Conservation (phyloP, 92 coral and sea anemone species). For the Paramuricea clavata region DNA sequence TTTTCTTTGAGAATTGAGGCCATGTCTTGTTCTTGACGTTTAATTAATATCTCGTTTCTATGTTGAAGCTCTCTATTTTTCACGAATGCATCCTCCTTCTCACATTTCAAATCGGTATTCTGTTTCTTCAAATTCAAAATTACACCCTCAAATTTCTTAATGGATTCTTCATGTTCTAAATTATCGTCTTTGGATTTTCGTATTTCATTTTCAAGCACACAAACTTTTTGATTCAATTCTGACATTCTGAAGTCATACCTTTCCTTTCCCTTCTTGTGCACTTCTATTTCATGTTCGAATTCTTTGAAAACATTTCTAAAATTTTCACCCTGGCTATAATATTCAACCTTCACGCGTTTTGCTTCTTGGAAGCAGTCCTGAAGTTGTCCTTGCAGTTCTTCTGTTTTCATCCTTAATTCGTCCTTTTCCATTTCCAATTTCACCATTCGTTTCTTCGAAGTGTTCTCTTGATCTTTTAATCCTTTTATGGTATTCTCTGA, state of each 20-base stretch:
- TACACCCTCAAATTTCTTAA: neutral
- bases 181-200: conserved; percentile 13
- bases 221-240: neutral
- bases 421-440: neutral
- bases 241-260: neutral
- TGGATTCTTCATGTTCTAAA: neutral
- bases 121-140: neutral
- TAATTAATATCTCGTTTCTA: neutral
- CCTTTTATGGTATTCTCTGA: neutral
- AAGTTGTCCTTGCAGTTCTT: neutral
- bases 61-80: neutral
- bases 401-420: neutral
- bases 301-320: neutral
- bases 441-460: neutral
- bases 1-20: neutral
- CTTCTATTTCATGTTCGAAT: neutral
- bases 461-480: neutral
- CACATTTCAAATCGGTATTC: neutral
- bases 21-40: neutral
- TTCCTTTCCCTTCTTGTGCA: neutral
- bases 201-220: neutral
- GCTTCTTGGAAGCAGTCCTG: neutral
- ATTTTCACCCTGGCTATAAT: neutral
- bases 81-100: neutral
- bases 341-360: neutral